These are phyloP conservation scores for Danionella cerebrum DNA, from an alignment of 2,113 vertebrate genomes.

Conservation along the genomic window DNA sequence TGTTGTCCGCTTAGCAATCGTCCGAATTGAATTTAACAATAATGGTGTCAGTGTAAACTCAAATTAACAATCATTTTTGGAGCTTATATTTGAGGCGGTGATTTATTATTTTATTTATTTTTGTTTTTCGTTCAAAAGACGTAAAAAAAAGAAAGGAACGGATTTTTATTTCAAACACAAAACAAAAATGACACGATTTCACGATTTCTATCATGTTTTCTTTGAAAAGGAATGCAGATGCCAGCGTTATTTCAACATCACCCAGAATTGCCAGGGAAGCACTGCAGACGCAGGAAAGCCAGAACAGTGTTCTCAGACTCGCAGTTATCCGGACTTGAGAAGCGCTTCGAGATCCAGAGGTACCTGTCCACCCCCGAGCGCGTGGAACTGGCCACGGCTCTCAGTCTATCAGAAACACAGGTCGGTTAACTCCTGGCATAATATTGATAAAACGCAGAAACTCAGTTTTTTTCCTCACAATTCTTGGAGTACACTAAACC, in stretches of 20 bases:
- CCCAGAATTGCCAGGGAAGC: conserved; percentile 86
- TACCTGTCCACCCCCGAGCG: conserved; percentile 94
- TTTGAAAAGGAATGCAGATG: conserved; percentile 78
- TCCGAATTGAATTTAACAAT: no score
- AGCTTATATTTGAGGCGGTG: no score
- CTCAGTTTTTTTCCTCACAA: no score
- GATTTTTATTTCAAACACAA: neutral
- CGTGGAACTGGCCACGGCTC: conserved; percentile 90
- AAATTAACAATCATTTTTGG: no score
- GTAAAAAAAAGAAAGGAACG: no score
- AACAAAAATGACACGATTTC: neutral
- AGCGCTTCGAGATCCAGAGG: conserved; percentile 91
- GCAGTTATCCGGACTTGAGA: conserved; percentile 92
- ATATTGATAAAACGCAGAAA: no score
- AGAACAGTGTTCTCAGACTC: conserved; percentile 97
- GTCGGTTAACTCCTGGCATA: no score
- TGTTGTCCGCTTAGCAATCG: no score
- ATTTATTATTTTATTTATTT: no score
- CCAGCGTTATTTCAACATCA: conserved; percentile 88
- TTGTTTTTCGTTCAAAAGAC: no score
- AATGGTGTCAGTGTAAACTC: no score
- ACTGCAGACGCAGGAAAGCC: conserved; percentile 91
- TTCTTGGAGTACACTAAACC: neutral
- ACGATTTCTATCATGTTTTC: neutral
- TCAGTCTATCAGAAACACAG: conserved; percentile 98